A percentile compares a stretch with the other conserved stretches of the same genome.
These are phyloP conservation scores for Pseudomyrmex flavicornis DNA, from an alignment of 1,140 invertebrate genomes.

Conservation along the genomic window DNA sequence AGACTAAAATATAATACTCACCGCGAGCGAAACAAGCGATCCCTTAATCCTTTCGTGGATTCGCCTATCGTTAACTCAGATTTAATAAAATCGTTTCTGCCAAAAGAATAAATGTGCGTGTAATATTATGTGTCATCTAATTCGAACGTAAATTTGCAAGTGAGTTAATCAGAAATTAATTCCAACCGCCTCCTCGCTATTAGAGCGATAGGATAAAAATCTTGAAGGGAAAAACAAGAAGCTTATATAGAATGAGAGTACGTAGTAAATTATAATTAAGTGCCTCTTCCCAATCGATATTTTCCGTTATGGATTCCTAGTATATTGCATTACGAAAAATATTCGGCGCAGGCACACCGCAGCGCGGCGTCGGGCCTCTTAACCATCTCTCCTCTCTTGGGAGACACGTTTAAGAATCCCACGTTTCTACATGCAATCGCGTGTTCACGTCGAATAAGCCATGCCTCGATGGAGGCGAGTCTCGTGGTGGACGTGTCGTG, in stretches of 20 bases:
- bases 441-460: conserved; percentile 50
- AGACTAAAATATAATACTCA: conserved; percentile 17
- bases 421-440: conserved; percentile 61
- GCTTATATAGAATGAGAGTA: not conserved
- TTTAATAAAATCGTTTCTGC: not conserved
- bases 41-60: conserved; percentile 18
- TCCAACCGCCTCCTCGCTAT: not conserved
- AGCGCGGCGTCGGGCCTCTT: not conserved
- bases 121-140: not conserved
- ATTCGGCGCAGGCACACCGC: conserved; percentile 1
- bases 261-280: conserved; percentile 1
- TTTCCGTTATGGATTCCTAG: conserved; percentile 26
- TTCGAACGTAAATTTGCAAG: conserved; percentile 11
- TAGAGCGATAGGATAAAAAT: not conserved
- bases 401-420: conserved; percentile 63
- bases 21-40: conserved; percentile 31
- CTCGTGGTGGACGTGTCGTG: conserved; percentile 52
- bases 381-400: conserved; percentile 37
- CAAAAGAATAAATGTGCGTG: not conserved
- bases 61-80: conserved; percentile 1
- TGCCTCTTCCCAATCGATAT: conserved; percentile 31
- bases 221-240: not conserved
- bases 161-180: conserved; percentile 4
- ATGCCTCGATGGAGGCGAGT: conserved; percentile 42
- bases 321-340: conserved; percentile 45